Evolutionary conservation across 2,888 invertebrate genomes (phyloP), one percentile per base, ranked within the genome.

Genomic region (Lamellibrachia columna): DNA sequence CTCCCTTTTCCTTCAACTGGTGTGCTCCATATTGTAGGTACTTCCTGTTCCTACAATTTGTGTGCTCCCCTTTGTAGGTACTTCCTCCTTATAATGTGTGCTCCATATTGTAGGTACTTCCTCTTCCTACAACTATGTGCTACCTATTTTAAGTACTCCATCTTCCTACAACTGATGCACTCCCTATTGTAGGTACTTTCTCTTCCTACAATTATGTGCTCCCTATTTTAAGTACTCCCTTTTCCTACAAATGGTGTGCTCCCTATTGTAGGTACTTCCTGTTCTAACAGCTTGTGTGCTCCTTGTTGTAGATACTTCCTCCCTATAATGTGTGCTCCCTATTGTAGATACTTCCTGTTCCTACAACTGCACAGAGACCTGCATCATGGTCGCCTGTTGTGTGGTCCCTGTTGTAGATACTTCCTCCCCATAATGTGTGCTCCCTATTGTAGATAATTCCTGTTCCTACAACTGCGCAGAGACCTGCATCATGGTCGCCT

Each of bases 391-490:
- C n/a, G n/a, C n/a, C n/a, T n/a, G n/a, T n/a, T 75, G 75, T 75
- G 75, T 75, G 75, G 22, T 75, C 75, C 75, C 75, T 75, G 28
- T 75, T 75, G 75, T 75, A 75, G 75, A 22, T 75, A 75, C 75
- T 75, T 75, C 75, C 75, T 22, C 15, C 75, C 15, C 1, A 8
- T 75, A 28, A 28, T 75, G 75, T 75, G 75, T 75, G 75, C 75
- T 15, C 22, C 75, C 75, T 91, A 28, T 91, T 93, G 53, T 95
- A 97, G 97, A 95, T 99, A 99, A 97, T 99, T 99, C 97, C 97
- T 99, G 95, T 99, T 98, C 96, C 97, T 98, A 94, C 99, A 99
- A 96, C 97, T 99, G 28, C 28, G 28, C 28, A 28, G 28, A 28
- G 28, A 28, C 28, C 28, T 28, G 28, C 28, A 28, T 0, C 28